phyloP scores from a whole-genome alignment of 2,888 invertebrate species.

The Tiphia femorata region DNA sequence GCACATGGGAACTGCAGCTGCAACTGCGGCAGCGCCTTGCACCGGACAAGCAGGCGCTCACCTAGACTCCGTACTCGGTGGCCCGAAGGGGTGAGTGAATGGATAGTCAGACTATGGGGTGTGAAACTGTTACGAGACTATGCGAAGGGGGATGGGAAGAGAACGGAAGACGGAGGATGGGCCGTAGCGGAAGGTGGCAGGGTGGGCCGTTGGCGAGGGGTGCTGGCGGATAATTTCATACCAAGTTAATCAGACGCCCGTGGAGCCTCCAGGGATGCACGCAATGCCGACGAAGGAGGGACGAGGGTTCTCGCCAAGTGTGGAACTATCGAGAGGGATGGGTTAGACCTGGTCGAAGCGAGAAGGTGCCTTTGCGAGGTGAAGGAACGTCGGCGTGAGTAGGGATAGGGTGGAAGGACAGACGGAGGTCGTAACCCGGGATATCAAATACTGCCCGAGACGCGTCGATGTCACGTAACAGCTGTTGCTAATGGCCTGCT shows the following conservation, averaged over 20 bases:
- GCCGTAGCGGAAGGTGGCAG: slow-evolving; percentile 7
- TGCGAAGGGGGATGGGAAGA: neutral
- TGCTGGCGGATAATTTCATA: slow-evolving; percentile 49
- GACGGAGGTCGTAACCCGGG: slow-evolving; percentile 31
- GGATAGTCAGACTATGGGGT: slow-evolving; percentile 23
- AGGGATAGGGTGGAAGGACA: neutral
- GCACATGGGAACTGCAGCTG: slow-evolving; percentile 38
- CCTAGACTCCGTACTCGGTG: neutral
- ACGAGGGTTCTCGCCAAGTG: slow-evolving; percentile 3
- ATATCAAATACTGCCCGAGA: slow-evolving; percentile 49
- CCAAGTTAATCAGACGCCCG: slow-evolving; percentile 53
- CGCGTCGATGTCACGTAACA: slow-evolving; percentile 55
- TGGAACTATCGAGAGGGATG: too few species aligned
- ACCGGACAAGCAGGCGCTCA: slow-evolving; percentile 27
- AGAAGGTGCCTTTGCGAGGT: too few species aligned
- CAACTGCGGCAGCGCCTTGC: slow-evolving; percentile 32
- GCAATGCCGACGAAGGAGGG: slow-evolving; percentile 18
- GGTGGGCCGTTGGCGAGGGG: slow-evolving; percentile 1
- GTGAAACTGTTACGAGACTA: slow-evolving; percentile 29
- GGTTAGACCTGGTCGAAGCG: too few species aligned
- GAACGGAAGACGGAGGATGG: slow-evolving; percentile 5
- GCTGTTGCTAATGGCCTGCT: slow-evolving; percentile 57
- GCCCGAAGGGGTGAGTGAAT: slow-evolving; percentile 13
- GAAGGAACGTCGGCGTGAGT: too few species aligned
- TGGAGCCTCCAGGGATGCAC: slow-evolving; percentile 36